Conservation (phyloP, 1,140 invertebrate genomes). For the Sitobion miscanthi region DNA sequence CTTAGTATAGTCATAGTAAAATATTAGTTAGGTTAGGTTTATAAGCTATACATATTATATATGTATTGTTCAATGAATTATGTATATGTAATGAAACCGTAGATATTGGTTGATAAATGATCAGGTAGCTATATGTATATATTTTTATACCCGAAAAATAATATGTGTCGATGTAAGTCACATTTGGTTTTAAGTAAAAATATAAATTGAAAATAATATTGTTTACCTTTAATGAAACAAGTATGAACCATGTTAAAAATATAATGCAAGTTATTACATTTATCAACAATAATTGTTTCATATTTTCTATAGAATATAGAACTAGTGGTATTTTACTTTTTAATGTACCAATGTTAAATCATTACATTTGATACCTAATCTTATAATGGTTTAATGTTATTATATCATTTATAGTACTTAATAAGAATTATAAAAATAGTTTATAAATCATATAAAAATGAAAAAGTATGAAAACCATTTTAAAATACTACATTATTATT, state of each 20-base stretch:
- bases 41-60: background rate
- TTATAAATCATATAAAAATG: background rate
- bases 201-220: background rate
- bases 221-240: background rate
- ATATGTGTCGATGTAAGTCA: background rate
- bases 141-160: background rate
- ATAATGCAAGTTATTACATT: background rate
- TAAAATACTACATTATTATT: background rate
- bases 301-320: background rate
- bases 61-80: background rate
- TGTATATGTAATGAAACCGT: background rate
- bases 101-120: background rate
- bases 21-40: background rate
- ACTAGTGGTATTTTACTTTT: background rate
- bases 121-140: background rate
- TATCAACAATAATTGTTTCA: background rate
- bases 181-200: background rate
- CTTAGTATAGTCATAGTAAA: background rate
- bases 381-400: background rate
- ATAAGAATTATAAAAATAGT: background rate
- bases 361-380: background rate
- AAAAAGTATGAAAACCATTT: background rate
- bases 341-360: background rate
- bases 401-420: background rate
- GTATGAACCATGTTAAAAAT: background rate